Evolutionary conservation across 2,113 vertebrate genomes (phyloP).

Genomic region (Jaculus jaculus): DNA sequence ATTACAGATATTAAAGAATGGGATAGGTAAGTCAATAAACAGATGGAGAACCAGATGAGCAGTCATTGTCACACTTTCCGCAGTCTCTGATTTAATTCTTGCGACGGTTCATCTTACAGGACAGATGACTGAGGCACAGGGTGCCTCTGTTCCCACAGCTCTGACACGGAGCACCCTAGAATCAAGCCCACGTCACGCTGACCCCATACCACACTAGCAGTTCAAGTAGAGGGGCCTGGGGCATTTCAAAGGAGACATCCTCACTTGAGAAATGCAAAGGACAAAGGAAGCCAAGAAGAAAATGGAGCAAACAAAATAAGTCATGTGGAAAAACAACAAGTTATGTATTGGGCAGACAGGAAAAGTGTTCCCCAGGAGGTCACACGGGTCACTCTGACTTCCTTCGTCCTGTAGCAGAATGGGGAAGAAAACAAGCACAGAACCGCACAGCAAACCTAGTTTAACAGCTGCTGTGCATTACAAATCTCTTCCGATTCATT

Average conservation of each 20-base stretch:
- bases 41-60: background rate
- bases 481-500: background rate
- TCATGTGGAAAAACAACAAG: background rate
- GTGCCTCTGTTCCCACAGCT: background rate
- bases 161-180: background rate
- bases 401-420: background rate
- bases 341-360: background rate
- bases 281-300: background rate
- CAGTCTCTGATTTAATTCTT: background rate
- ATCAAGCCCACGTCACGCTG: background rate
- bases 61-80: background rate
- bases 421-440: background rate
- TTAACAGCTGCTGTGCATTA: background rate
- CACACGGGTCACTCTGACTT: background rate
- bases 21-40: background rate
- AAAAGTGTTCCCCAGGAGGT: background rate
- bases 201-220: too few species aligned
- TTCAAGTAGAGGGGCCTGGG: background rate
- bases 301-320: constrained; percentile 18
- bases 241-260: background rate
- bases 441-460: background rate
- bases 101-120: background rate
- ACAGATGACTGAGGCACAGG: background rate
- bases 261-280: background rate
- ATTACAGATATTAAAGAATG: background rate